Conservation (phyloP, 1,140 invertebrate genomes). For the Brachionus calyciflorus region DNA sequence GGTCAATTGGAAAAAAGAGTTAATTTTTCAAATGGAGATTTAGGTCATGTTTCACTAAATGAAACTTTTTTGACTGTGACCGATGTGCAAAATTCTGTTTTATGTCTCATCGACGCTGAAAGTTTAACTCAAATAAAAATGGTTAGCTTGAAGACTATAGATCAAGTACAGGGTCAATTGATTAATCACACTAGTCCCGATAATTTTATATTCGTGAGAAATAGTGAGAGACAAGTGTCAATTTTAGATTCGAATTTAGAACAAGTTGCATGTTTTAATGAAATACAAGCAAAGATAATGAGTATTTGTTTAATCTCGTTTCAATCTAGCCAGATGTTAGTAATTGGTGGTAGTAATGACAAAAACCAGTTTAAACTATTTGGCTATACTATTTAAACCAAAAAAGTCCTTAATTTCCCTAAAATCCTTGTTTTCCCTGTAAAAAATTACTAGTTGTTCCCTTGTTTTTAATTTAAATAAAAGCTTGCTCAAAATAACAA, state of each 20-base stretch:
- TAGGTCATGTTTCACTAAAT: background rate
- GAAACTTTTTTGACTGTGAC: background rate
- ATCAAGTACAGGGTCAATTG: background rate
- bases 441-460: background rate
- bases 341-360: background rate
- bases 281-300: background rate
- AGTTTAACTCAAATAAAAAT: background rate
- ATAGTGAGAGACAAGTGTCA: constrained; percentile 8
- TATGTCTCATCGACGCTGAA: background rate
- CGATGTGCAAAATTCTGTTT: background rate
- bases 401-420: constrained; percentile 8
- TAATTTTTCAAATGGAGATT: constrained; percentile 11
- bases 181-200: background rate
- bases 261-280: constrained; percentile 17
- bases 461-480: too few relatives aligned
- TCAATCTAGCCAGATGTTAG: background rate
- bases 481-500: too few relatives aligned
- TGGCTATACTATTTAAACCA: background rate
- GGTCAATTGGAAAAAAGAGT: background rate
- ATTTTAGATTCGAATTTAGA: constrained; percentile 16
- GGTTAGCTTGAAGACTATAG: constrained; percentile 12
- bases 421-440: background rate
- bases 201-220: constrained; percentile 19
- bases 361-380: constrained; percentile 23
- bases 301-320: background rate